Base-by-base conservation (phyloP, 2,888 invertebrate species). In the Eupithecia centaureata region DNA sequence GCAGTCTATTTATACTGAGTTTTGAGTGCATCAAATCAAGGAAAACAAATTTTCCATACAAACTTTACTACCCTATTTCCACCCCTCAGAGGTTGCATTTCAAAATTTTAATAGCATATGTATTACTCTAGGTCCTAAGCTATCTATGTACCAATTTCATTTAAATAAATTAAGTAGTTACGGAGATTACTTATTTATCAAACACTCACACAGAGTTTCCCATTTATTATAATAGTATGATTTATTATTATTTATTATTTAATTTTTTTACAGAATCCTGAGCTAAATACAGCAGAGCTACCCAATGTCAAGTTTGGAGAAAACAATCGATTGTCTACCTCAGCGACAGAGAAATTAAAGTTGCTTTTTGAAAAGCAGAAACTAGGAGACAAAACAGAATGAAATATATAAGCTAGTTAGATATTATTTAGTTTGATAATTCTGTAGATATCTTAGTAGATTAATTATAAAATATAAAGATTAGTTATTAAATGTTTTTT, bases 221-320 rank as follows among this genome's bases (percentile, higher is more conserved):
- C 18, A 47, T 18, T 47, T 12, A 38, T 47, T 38, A 38, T 2
- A 38, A 13, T 33, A 7, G 10, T 33, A 33, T 7, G 7, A 10
- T 5, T 33, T 8, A 5, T 33, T 8, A 38, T 38, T 38, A 13
- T 15, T 13, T 12, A 18, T 47, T 47, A 42, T 18, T 18, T 42
- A 47, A 27, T 27, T 57, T 57, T 2, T 0, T 57, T 57, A 32
- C 57, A 57, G 57, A 22, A 95, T 71, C 96, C 97, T 0, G 93
- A 84, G 51, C 79, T 95, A 8, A 96, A 97, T 82, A 79, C 95
- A 1, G 93, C 92, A 0, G 78, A 88, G 27, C 95, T 95, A 74
- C 97, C 98, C 0, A 91, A 95, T 81, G 92, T 87, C 4, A 92
- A 95, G 28, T 90, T 95, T 33, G 95, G 96, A 1, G 86, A 87